Evolutionary conservation across 2,113 vertebrate genomes (phyloP), one percentile per base, ranked within the genome.

Genomic region (Ariopsis seemanni): DNA sequence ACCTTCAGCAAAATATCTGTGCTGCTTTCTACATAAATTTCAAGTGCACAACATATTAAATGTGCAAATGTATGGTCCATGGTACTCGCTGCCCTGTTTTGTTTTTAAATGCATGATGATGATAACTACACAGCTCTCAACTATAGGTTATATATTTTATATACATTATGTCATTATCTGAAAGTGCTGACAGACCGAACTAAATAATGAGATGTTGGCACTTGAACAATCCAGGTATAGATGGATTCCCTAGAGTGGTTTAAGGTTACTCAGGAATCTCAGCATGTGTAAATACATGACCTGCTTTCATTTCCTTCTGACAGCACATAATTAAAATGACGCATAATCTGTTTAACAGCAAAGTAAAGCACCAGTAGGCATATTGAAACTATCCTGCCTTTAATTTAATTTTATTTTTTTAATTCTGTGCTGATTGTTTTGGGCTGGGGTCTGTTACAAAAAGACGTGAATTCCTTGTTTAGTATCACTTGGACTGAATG

Each of bases 311-410:
- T 48, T 82, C 69, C 10, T 60, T 84, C 53, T 84, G 82, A 79
- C 65, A 82, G 78, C 84, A 75, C 60, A 83, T 89, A n/a, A 86
- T 69, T 83, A 60, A 57, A 89, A 83, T 71, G 62, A 18, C 60
- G 83, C 25, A 82, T 83, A 52, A 89, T 67, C 14, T 58, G 50
- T 81, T 82, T 8, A 50, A 74, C 53, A 62, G 79, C 50, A 12
- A 34, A 71, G 30, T 71, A 48, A 50, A 79, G 48, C 67, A 75
- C 34, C 58, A 8, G 63, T 60, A 67, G 48, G 57, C 34, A 50
- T 53, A 62, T 22, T 11, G 30, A 20, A n/a, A n/a, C 27, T 67
- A 80, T 22, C 48, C 6, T 69, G 7, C n/a, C 34, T 7, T 14
- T 55, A 20, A 27, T 86, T 27, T 86, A 4, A 42, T 42, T 42